phyloP scores from a whole-genome alignment of 1,140 invertebrate genomes.

The Dendroctonus ponderosae region DNA sequence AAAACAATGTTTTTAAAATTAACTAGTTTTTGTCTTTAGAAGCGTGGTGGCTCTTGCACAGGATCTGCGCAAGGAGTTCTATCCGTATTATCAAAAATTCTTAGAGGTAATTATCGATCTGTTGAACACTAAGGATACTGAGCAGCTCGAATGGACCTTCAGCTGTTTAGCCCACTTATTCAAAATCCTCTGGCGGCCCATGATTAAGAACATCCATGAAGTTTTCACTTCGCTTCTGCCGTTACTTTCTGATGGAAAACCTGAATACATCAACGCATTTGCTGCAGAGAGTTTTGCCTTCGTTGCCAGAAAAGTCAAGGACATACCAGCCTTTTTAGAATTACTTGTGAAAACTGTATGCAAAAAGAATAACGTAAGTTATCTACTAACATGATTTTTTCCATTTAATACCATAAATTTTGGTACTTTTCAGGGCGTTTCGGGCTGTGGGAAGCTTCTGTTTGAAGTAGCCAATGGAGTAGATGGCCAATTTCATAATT shows the following conservation, averaged over 20 bases:
- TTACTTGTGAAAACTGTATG: conserved; percentile 68
- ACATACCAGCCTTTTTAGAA: conserved; percentile 72
- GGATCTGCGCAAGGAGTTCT: conserved; percentile 85
- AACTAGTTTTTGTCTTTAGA: conserved; percentile 55
- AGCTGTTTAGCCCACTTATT: conserved; percentile 84
- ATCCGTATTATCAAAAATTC: conserved; percentile 73
- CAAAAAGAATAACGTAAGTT: conserved; percentile 65
- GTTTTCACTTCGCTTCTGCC: conserved; percentile 75
- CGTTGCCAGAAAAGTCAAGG: conserved; percentile 82
- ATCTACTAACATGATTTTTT: neutral
- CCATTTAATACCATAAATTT: conserved; percentile 60
- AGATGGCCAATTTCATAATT: conserved; percentile 78
- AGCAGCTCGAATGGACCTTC: conserved; percentile 80
- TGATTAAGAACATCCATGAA: conserved; percentile 75
- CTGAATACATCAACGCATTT: conserved; percentile 84
- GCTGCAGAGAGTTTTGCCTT: conserved; percentile 94
- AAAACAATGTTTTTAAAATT: neutral
- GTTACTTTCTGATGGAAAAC: conserved; percentile 67
- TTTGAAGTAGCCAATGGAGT: conserved; percentile 85
- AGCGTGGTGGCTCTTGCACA: conserved; percentile 78
- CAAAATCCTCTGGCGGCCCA: conserved; percentile 79
- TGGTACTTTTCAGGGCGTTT: conserved; percentile 50
- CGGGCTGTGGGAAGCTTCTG: conserved; percentile 76
- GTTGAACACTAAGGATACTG: conserved; percentile 73
- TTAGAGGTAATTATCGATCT: conserved; percentile 68